Evolutionary conservation across 2,797 vertebrate species (phyloP).

Genomic region (Galaxias olidus): DNA sequence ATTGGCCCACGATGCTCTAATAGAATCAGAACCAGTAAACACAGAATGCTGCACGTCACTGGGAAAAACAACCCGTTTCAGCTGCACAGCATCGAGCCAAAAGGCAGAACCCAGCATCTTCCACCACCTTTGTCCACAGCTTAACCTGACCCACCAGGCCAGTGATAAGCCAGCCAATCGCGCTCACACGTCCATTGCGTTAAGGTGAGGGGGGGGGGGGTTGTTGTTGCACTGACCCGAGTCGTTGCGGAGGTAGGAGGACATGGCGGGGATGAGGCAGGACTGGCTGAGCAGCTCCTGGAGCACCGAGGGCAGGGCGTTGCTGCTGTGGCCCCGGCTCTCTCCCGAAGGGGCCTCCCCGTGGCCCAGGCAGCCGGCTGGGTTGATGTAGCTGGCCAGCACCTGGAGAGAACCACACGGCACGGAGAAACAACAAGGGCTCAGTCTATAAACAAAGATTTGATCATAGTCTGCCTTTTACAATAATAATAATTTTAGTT

Average conservation of each 20-base stretch:
- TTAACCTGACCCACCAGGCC: too few relatives aligned
- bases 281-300: constrained; percentile 95
- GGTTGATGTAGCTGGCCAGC: constrained; percentile 97
- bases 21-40: background rate
- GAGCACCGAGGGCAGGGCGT: constrained; percentile 88
- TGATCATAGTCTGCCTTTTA: background rate
- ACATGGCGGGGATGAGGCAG: constrained; percentile 98
- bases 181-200: too few relatives aligned
- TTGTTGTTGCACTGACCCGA: constrained; percentile 80
- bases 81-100: too few relatives aligned
- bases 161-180: too few relatives aligned
- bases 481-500: too few relatives aligned
- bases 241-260: constrained; percentile 96
- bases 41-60: background rate
- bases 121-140: too few relatives aligned
- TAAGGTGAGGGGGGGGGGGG: background rate
- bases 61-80: too few relatives aligned
- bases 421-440: too few relatives aligned
- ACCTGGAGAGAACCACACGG: constrained; percentile 74
- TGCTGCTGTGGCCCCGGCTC: constrained; percentile 85
- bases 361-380: constrained; percentile 80
- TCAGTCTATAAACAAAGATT: background rate
- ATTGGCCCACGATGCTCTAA: background rate
- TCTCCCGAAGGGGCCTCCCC: constrained; percentile 81
- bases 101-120: too few relatives aligned